A percentile compares a stretch with the other conserved stretches of the same genome.
phyloP scores from a whole-genome alignment of 2,888 invertebrate species.

The Tipula lateralis region DNA sequence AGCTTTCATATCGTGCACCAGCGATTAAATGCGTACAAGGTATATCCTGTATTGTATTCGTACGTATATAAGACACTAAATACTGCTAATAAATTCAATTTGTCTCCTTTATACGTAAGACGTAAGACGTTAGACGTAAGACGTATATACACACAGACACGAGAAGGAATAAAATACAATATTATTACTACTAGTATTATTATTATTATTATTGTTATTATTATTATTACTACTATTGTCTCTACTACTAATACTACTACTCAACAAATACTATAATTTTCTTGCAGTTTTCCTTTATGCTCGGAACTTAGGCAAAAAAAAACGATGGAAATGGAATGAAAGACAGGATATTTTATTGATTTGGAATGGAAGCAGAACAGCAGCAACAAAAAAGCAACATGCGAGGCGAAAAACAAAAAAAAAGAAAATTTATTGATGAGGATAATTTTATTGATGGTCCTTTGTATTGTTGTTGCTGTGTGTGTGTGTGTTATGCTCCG shows the following conservation, averaged over 20 bases:
- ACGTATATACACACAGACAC: background rate
- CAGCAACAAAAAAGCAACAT: background rate
- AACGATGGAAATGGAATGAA: background rate
- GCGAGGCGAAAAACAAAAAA: background rate
- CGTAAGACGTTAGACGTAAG: background rate
- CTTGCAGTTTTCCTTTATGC: background rate
- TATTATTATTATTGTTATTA: background rate
- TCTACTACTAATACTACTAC: background rate
- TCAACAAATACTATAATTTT: slow-evolving; percentile 5
- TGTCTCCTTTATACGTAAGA: background rate
- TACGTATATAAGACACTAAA: too few relatives aligned
- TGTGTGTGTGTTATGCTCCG: background rate
- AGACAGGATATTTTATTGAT: slow-evolving; percentile 4
- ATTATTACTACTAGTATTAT: background rate
- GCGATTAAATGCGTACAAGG: background rate
- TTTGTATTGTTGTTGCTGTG: background rate
- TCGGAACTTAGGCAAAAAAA: background rate
- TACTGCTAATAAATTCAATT: background rate
- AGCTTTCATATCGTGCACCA: background rate
- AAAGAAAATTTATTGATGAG: slow-evolving; percentile 5
- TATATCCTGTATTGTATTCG: too few relatives aligned
- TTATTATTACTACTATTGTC: background rate
- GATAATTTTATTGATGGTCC: slow-evolving; percentile 11
- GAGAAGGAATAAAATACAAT: background rate
- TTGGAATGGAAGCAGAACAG: background rate